These are phyloP conservation scores for Lipophrys pholis DNA, from an alignment of 2,113 vertebrate species.

Conservation along the genomic window DNA sequence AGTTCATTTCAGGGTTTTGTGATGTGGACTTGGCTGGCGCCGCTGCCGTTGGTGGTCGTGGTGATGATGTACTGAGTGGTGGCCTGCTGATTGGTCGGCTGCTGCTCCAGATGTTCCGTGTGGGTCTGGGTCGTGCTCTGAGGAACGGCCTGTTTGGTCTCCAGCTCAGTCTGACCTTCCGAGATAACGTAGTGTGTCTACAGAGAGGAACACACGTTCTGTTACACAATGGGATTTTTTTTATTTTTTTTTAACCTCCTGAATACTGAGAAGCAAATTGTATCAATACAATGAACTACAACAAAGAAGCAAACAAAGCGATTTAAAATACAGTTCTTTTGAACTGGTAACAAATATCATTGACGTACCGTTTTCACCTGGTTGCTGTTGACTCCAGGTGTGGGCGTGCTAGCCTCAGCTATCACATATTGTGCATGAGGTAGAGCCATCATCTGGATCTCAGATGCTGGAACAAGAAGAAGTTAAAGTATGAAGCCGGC, in stretches of 20 bases:
- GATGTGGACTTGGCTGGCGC: slow-evolving; percentile 89
- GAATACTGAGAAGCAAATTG: too few relatives aligned
- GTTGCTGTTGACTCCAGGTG: slow-evolving; percentile 87
- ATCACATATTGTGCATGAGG: slow-evolving; percentile 97
- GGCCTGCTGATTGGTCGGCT: slow-evolving; percentile 81
- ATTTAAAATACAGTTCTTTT: too few relatives aligned
- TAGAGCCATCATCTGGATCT: slow-evolving; percentile 98
- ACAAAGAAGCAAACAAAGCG: too few relatives aligned
- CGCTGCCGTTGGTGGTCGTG: slow-evolving; percentile 89
- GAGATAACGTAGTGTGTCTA: slow-evolving; percentile 98
- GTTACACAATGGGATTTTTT: not conserved
- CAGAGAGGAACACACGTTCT: not conserved
- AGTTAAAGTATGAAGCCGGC: not conserved
- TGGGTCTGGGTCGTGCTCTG: slow-evolving; percentile 79
- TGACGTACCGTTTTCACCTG: slow-evolving; percentile 90
- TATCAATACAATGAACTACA: too few relatives aligned
- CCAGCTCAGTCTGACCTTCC: slow-evolving; percentile 92
- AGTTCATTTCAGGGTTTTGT: slow-evolving; percentile 85
- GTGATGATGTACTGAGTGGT: slow-evolving; percentile 97
- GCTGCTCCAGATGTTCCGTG: slow-evolving; percentile 86
- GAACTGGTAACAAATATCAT: too few relatives aligned
- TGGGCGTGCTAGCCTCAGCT: slow-evolving; percentile 90
- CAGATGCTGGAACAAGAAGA: slow-evolving; percentile 85
- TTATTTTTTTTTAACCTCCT: not conserved
- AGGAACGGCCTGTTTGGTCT: slow-evolving; percentile 85